Conservation (phyloP, 2,113 vertebrate species). For the Loxodonta africana region DNA sequence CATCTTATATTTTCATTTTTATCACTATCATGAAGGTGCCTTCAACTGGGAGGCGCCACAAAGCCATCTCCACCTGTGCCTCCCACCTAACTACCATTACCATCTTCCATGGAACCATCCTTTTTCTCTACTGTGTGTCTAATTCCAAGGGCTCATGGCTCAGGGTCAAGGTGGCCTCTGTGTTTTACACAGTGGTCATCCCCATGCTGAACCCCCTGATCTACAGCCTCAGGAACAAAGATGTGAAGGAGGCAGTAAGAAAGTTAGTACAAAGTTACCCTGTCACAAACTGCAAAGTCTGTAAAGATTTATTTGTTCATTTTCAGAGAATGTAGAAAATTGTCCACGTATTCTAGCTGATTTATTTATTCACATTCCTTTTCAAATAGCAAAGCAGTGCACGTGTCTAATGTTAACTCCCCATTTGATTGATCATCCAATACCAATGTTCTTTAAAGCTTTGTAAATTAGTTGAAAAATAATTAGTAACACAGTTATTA, state of each 20-base stretch:
- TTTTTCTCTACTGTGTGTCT: no score
- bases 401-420: background rate
- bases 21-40: no score
- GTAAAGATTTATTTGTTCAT: background rate
- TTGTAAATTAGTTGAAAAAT: background rate
- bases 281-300: background rate
- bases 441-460: background rate
- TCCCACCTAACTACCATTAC: no score
- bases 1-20: no score
- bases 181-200: no score
- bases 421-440: background rate
- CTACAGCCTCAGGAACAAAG: constrained; percentile 63
- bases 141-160: no score
- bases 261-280: constrained; percentile 32
- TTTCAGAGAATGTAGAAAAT: background rate
- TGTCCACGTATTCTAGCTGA: background rate
- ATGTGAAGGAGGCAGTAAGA: constrained; percentile 73
- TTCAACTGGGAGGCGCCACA: no score
- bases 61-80: no score
- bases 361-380: background rate
- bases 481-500: background rate
- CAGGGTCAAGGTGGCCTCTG: no score
- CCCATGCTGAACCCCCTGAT: no score
- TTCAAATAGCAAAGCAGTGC: background rate
- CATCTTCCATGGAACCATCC: no score